A percentile compares a stretch with the other conserved stretches of the same genome.
Conservation (phyloP, 2,113 vertebrate species). For the Cyphotilapia sp. region DNA sequence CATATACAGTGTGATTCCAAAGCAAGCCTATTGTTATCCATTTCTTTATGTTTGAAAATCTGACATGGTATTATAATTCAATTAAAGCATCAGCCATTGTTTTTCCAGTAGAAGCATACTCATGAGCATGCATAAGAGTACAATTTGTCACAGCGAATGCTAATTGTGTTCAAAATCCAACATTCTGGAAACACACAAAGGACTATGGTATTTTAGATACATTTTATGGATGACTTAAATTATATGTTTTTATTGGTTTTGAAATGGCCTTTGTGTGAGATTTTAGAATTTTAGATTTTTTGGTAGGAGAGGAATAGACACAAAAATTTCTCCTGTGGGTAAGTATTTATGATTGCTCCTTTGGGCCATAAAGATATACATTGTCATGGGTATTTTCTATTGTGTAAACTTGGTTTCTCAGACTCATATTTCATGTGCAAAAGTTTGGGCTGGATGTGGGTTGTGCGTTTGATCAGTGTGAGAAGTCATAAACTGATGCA, state of each 20-base stretch:
- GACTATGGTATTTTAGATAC: background rate
- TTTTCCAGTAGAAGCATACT: background rate
- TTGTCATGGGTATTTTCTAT: background rate
- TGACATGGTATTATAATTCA: slow-evolving; percentile 24
- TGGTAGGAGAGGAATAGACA: background rate
- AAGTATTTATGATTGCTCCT: background rate
- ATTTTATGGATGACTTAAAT: background rate
- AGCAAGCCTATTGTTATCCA: background rate
- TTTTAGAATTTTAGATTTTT: background rate
- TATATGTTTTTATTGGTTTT: background rate
- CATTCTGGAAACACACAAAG: background rate
- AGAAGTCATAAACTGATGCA: background rate
- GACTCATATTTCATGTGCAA: background rate
- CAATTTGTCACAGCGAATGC: background rate
- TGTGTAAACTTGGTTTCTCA: background rate
- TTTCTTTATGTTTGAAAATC: background rate
- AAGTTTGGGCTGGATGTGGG: background rate
- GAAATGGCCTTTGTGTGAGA: background rate
- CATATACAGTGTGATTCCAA: background rate
- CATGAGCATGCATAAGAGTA: background rate
- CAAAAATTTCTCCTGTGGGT: background rate
- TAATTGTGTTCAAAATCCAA: background rate
- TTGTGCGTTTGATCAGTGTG: background rate
- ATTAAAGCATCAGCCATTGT: background rate
- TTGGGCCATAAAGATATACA: background rate